Conservation (phyloP, 2,113 vertebrate genomes). For the Oreochromis aureus region DNA sequence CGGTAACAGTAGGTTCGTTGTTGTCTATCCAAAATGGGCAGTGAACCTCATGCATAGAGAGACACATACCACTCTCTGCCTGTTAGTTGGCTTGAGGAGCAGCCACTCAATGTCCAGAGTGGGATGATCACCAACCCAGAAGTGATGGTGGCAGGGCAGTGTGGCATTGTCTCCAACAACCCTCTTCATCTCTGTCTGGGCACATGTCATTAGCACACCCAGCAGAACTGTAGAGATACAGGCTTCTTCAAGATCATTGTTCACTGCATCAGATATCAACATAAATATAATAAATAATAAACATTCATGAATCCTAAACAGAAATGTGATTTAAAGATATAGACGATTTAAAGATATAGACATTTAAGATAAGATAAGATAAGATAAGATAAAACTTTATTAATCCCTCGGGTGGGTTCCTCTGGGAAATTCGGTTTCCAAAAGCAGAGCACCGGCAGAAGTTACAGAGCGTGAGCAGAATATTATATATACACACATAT, state of each 20-base stretch:
- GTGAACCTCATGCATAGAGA: neutral
- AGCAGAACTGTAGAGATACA: conserved; percentile 71
- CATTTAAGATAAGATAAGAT: too few relatives aligned
- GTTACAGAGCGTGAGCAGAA: too few relatives aligned
- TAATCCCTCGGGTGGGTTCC: too few relatives aligned
- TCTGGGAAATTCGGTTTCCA: too few relatives aligned
- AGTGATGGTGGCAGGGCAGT: conserved; percentile 85
- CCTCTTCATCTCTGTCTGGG: conserved; percentile 83
- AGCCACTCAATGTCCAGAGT: conserved; percentile 92
- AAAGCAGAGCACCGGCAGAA: too few relatives aligned
- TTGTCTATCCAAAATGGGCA: neutral
- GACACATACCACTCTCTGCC: conserved; percentile 84
- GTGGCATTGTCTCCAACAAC: conserved; percentile 88
- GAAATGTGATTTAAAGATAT: neutral
- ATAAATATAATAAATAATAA: neutral
- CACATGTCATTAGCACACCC: conserved; percentile 59
- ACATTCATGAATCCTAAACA: neutral
- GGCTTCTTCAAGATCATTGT: neutral
- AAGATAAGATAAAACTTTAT: too few relatives aligned
- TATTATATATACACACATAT: too few relatives aligned
- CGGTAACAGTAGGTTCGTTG: neutral
- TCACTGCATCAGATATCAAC: neutral
- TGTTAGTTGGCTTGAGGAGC: conserved; percentile 76
- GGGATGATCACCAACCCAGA: conserved; percentile 78
- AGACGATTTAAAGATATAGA: neutral